A percentile compares a stretch with the other conserved stretches of the same genome.
Conservation (phyloP, 1,140 invertebrate genomes). For the Drosophila sp. region DNA sequence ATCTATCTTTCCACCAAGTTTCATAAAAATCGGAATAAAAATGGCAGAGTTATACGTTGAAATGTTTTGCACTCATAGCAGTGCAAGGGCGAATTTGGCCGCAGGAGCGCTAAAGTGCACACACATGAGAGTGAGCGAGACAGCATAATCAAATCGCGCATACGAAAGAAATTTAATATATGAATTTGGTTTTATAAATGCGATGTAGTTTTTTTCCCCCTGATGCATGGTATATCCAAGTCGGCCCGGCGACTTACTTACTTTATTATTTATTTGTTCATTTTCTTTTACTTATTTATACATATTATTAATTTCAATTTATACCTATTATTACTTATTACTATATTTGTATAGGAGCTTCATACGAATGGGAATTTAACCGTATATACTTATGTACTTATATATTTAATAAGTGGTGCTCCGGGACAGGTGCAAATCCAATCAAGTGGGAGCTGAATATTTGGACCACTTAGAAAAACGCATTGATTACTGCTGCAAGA, state of each 20-base stretch:
- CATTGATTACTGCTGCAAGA: conserved; percentile 17
- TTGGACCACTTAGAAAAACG: conserved; percentile 16
- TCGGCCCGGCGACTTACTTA: too few species aligned
- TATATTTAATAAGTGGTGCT: conserved; percentile 17
- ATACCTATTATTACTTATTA: neutral
- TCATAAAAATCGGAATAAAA: too few species aligned
- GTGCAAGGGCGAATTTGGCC: too few species aligned
- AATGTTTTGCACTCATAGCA: neutral
- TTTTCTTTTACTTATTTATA: neutral
- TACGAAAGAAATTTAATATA: too few species aligned
- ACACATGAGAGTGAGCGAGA: too few species aligned
- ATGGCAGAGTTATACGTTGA: neutral
- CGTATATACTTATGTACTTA: neutral
- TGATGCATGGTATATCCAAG: too few species aligned
- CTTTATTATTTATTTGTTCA: neutral
- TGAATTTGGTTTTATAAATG: too few species aligned
- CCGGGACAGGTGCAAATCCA: conserved; percentile 14
- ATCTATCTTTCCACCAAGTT: too few species aligned
- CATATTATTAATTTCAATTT: neutral
- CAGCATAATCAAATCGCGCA: too few species aligned
- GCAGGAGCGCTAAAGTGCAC: too few species aligned
- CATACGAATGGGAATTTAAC: conserved; percentile 11
- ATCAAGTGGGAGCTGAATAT: conserved; percentile 3
- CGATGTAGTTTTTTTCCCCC: too few species aligned
- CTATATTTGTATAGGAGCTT: conserved; percentile 9